Percentiles rank a stretch among this genome's conserved stretches.
phyloP scores from a whole-genome alignment of 1,140 invertebrate species.

The Drosophila pseudoobscura region DNA sequence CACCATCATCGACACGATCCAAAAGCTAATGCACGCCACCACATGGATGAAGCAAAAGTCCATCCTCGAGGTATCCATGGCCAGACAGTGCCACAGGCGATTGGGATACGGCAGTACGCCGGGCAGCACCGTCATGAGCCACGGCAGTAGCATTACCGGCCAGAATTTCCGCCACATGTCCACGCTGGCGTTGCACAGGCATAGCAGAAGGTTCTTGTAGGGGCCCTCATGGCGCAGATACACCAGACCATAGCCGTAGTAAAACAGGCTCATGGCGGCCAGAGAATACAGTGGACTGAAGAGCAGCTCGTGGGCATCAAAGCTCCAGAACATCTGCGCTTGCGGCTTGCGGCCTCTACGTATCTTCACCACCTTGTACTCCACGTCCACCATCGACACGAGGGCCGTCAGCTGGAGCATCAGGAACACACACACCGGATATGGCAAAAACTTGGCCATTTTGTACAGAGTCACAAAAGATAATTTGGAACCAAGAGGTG shows the following conservation, averaged over 20 bases:
- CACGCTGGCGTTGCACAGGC: slow-evolving; percentile 17
- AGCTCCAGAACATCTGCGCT: not conserved
- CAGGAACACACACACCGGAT: too few relatives aligned
- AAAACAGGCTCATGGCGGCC: slow-evolving; percentile 26
- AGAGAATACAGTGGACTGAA: slow-evolving; percentile 30
- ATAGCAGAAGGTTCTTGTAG: slow-evolving; percentile 7
- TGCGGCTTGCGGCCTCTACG: too few relatives aligned
- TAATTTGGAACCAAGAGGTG: too few relatives aligned
- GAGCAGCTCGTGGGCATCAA: slow-evolving; percentile 3
- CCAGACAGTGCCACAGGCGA: slow-evolving; percentile 1
- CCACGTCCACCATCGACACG: too few relatives aligned
- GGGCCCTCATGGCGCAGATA: slow-evolving; percentile 3
- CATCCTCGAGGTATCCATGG: not conserved
- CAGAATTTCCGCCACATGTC: slow-evolving; percentile 29
- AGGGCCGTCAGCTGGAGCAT: too few relatives aligned
- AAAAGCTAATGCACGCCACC: not conserved
- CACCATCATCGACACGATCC: slow-evolving; percentile 5
- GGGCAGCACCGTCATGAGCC: slow-evolving; percentile 24
- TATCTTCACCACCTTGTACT: too few relatives aligned
- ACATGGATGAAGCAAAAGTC: not conserved
- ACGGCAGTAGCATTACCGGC: slow-evolving; percentile 52
- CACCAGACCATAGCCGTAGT: slow-evolving; percentile 54
- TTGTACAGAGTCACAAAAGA: too few relatives aligned
- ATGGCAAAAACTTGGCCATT: too few relatives aligned
- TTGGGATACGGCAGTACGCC: not conserved